Evolutionary conservation across 2,888 invertebrate species (phyloP).

Genomic region (Thymelicus acteon): DNA sequence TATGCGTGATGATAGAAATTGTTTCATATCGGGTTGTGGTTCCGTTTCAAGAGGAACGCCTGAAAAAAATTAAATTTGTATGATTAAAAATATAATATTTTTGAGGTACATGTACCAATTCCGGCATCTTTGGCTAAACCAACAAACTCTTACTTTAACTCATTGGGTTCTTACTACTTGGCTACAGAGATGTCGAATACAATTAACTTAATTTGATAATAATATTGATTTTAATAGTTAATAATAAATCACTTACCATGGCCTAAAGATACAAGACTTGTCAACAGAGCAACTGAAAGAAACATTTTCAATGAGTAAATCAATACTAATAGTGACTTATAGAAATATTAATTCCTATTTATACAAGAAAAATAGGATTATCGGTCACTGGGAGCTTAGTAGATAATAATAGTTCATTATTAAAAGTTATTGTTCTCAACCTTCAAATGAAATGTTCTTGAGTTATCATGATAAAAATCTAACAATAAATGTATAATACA

Average conservation of each 20-base stretch:
- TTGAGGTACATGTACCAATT: no score
- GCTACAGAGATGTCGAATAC: no score
- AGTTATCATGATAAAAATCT: neutral
- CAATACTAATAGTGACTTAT: neutral
- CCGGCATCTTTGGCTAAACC: no score
- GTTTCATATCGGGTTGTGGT: conserved; percentile 8
- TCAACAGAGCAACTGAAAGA: neutral
- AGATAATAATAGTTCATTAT: conserved; percentile 6
- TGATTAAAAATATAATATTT: no score
- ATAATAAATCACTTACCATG: conserved; percentile 7
- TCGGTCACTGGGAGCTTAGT: neutral
- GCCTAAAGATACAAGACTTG: neutral
- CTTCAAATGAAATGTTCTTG: neutral
- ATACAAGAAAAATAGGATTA: conserved; percentile 8
- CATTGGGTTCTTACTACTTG: no score
- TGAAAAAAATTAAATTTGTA: neutral
- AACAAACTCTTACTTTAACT: no score
- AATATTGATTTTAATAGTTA: no score
- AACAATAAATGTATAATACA: no score
- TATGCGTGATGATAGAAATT: conserved; percentile 11
- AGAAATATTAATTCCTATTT: neutral
- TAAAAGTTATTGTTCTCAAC: neutral
- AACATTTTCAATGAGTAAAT: conserved; percentile 11
- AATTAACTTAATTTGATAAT: no score
- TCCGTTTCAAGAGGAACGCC: conserved; percentile 7